A percentile compares a stretch with the other conserved stretches of the same genome.
Evolutionary conservation across 2,888 invertebrate species (phyloP).

Genomic region (Ophion ellenae): DNA sequence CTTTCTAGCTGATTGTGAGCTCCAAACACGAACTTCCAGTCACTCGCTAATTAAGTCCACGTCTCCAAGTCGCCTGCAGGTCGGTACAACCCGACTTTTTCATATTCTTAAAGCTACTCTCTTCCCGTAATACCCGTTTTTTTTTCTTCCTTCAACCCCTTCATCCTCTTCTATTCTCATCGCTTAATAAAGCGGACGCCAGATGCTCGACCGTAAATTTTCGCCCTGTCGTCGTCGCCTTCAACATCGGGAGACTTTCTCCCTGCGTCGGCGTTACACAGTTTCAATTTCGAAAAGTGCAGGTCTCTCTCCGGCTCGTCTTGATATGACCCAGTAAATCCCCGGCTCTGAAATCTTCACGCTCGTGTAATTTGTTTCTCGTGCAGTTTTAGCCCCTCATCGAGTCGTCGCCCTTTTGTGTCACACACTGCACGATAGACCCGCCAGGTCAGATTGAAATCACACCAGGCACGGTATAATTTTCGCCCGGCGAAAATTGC

Average conservation of each 20-base stretch:
- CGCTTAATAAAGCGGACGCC: conserved; percentile 77
- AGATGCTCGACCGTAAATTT: conserved; percentile 73
- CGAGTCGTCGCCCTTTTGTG: background rate
- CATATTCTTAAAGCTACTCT: conserved; percentile 54
- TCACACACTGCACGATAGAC: background rate
- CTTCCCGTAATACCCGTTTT: conserved; percentile 21
- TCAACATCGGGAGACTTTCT: conserved; percentile 16
- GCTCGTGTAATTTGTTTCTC: conserved; percentile 42
- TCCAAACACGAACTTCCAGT: conserved; percentile 47
- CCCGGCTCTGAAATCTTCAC: background rate
- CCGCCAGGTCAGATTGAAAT: background rate
- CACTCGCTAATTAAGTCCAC: conserved; percentile 61
- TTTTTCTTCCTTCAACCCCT: conserved; percentile 22
- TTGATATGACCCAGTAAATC: conserved; percentile 38
- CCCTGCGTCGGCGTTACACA: conserved; percentile 16
- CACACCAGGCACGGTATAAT: background rate
- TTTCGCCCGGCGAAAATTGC: background rate
- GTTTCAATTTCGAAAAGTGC: conserved; percentile 59
- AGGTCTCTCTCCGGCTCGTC: conserved; percentile 27
- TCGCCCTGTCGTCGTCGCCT: conserved; percentile 49
- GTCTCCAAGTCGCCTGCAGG: conserved; percentile 55
- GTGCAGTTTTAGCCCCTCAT: conserved; percentile 29
- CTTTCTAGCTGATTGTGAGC: conserved; percentile 13
- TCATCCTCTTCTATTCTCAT: conserved; percentile 53
- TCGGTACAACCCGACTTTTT: conserved; percentile 40